Percentiles rank a stretch among this genome's conserved stretches.
phyloP scores from a whole-genome alignment of 2,797 vertebrate species.

The Hyperoplus immaculatus region DNA sequence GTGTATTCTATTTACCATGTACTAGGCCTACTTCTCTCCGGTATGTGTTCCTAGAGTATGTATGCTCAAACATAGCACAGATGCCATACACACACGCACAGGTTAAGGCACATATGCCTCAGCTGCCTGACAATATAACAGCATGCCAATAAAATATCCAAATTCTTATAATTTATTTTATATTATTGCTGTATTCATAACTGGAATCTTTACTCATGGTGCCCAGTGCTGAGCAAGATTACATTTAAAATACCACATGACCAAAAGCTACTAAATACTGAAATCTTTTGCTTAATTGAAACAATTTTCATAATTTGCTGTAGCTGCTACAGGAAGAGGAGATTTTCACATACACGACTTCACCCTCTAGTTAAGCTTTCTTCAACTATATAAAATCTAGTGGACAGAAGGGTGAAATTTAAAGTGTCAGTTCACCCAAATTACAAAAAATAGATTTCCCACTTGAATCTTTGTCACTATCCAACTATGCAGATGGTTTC shows the following conservation, averaged over 20 bases:
- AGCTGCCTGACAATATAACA: constrained; percentile 51
- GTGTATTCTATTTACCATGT: constrained; percentile 73
- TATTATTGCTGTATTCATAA: constrained; percentile 39
- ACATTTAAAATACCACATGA: constrained; percentile 29
- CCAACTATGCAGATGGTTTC: not conserved
- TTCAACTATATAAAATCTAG: constrained; percentile 25
- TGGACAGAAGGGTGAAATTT: constrained; percentile 28
- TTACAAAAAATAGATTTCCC: not conserved
- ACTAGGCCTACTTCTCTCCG: constrained; percentile 54
- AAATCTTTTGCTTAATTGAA: constrained; percentile 14
- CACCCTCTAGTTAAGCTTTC: constrained; percentile 16
- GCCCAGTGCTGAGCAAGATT: constrained; percentile 27
- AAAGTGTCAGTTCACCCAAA: constrained; percentile 33
- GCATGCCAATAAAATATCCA: constrained; percentile 61
- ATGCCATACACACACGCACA: constrained; percentile 58
- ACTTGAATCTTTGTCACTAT: constrained; percentile 2
- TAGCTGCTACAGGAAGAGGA: constrained; percentile 51
- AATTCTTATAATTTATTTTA: constrained; percentile 41
- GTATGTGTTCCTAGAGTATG: constrained; percentile 64
- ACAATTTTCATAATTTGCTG: constrained; percentile 22
- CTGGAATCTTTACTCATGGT: constrained; percentile 34
- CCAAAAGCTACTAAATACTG: constrained; percentile 35
- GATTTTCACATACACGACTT: constrained; percentile 20
- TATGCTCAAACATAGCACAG: constrained; percentile 77
- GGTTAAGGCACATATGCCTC: constrained; percentile 51